These are phyloP conservation scores for Tetranychus urticae DNA, from an alignment of 1,140 invertebrate genomes.

Conservation along the genomic window DNA sequence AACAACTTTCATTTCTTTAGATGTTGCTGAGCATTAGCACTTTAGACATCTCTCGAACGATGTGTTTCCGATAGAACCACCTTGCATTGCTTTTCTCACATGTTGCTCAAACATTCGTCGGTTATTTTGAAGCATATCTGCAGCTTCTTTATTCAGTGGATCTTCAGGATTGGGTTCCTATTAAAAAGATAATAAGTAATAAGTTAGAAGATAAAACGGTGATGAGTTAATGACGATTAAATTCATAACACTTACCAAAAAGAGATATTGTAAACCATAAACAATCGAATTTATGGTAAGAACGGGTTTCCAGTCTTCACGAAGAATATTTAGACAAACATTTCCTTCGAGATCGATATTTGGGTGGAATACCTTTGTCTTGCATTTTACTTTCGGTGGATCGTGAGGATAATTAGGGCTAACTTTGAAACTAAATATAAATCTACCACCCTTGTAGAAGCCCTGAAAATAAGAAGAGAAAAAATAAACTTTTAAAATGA, in stretches of 20 bases:
- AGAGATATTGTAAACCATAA: constrained; percentile 90
- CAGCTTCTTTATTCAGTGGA: constrained; percentile 95
- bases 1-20: no score
- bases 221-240: neutral
- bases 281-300: constrained; percentile 93
- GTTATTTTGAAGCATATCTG: constrained; percentile 83
- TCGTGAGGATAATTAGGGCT: constrained; percentile 90
- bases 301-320: constrained; percentile 98
- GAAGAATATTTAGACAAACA: constrained; percentile 75
- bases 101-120: constrained; percentile 83
- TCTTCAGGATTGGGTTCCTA: constrained; percentile 97
- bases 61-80: constrained; percentile 68
- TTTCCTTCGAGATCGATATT: constrained; percentile 88
- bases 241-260: constrained; percentile 43
- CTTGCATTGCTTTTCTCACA: constrained; percentile 75
- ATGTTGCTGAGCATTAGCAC: constrained; percentile 20
- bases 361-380: constrained; percentile 60
- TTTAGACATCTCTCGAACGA: constrained; percentile 91
- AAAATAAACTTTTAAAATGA: neutral
- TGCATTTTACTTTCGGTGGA: constrained; percentile 82
- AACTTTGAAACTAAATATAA: constrained; percentile 92
- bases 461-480: constrained; percentile 31
- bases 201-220: neutral
- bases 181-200: neutral
- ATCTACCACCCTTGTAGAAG: constrained; percentile 76